Conservation (phyloP, 2,888 invertebrate species). For the Trachelus troglodyta region DNA sequence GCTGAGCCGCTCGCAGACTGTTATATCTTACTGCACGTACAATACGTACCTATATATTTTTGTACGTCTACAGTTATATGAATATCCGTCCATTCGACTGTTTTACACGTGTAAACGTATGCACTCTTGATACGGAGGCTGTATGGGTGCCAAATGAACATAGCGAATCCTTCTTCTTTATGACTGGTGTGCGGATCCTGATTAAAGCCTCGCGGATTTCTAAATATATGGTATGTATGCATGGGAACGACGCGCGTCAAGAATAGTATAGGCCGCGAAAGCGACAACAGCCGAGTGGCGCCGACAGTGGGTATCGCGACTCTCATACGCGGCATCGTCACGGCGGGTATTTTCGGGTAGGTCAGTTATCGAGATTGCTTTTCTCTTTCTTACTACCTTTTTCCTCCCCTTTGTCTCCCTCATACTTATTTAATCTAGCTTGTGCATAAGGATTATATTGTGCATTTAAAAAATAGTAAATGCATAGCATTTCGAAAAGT, state of each 20-base stretch:
- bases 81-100: conserved; percentile 21
- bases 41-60: background rate
- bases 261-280: conserved; percentile 39
- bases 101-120: background rate
- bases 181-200: conserved; percentile 20
- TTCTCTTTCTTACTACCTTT: background rate
- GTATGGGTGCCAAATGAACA: background rate
- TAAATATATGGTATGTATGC: conserved; percentile 39
- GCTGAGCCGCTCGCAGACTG: conserved; percentile 31
- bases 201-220: conserved; percentile 47
- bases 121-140: background rate
- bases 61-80: conserved; percentile 9
- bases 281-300: conserved; percentile 13
- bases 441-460: background rate
- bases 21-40: conserved; percentile 6
- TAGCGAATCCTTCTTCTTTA: background rate
- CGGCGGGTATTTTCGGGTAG: conserved; percentile 33
- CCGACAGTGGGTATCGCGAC: conserved; percentile 41
- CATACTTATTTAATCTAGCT: conserved; percentile 12
- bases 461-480: too few relatives aligned
- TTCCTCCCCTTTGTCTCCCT: conserved; percentile 1
- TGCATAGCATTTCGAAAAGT: too few relatives aligned
- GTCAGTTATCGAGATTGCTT: conserved; percentile 35
- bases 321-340: conserved; percentile 30
- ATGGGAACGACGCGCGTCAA: conserved; percentile 28